phyloP scores from a whole-genome alignment of 2,113 vertebrate genomes.

The Coregonus clupeaformis region DNA sequence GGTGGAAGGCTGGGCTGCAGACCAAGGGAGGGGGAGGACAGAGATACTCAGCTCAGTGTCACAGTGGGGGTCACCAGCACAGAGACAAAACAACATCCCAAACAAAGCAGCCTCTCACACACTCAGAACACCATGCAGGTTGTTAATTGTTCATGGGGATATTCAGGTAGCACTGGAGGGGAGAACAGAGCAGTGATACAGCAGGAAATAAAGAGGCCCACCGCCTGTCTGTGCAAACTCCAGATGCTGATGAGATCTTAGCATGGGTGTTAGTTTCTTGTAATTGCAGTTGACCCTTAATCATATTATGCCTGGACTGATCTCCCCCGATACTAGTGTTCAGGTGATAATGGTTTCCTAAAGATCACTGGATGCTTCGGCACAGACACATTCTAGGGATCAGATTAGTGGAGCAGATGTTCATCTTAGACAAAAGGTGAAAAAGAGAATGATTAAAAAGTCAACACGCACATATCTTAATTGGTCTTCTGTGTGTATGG shows the following conservation, averaged over 20 bases:
- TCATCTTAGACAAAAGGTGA: neutral
- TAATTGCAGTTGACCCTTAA: slow-evolving; percentile 34
- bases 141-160: neutral
- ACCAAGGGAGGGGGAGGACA: neutral
- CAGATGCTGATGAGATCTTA: slow-evolving; percentile 15
- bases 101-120: neutral
- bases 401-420: neutral
- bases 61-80: neutral
- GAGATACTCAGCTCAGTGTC: neutral
- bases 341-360: slow-evolving; percentile 29
- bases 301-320: slow-evolving; percentile 25
- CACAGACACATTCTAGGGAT: neutral
- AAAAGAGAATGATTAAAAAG: neutral
- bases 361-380: slow-evolving; percentile 12
- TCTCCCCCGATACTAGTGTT: slow-evolving; percentile 22
- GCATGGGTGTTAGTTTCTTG: slow-evolving; percentile 10
- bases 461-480: neutral
- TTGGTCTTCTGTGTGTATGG: neutral
- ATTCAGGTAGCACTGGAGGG: neutral
- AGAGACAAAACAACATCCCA: neutral
- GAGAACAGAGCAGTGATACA: neutral
- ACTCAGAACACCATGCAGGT: neutral
- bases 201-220: neutral
- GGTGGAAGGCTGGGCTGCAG: neutral
- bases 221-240: slow-evolving; percentile 26